Conservation (phyloP, 2,797 vertebrate genomes). For the Danionella dracula region DNA sequence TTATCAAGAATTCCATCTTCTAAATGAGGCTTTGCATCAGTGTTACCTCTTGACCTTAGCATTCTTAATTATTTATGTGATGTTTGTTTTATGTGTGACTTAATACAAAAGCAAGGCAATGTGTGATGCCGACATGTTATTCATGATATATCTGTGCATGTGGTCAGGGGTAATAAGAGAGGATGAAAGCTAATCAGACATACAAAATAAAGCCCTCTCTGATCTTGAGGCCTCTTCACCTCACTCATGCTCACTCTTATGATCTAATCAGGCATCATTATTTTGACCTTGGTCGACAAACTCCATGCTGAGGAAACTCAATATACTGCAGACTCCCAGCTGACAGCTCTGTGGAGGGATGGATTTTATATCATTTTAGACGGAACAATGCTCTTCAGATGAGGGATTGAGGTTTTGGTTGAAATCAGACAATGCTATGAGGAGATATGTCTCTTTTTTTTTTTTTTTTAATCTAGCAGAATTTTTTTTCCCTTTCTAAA, state of each 20-base stretch:
- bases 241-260: neutral
- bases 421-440: neutral
- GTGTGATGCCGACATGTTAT: neutral
- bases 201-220: conserved; percentile 6
- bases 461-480: neutral
- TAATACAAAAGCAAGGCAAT: neutral
- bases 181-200: conserved; percentile 12
- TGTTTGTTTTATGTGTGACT: neutral
- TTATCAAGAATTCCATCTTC: neutral
- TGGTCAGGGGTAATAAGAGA: neutral
- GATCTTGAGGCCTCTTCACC: conserved; percentile 13
- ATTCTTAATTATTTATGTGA: neutral
- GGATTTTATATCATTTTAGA: conserved; percentile 30
- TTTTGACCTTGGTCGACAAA: conserved; percentile 23
- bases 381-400: neutral
- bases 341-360: conserved; percentile 1
- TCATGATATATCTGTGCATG: neutral
- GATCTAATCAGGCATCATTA: conserved; percentile 32
- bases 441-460: neutral
- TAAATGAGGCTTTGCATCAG: neutral
- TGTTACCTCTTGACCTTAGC: neutral
- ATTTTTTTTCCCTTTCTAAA: neutral
- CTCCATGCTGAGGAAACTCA: conserved; percentile 24
- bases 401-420: conserved; percentile 3
- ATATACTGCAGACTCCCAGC: conserved; percentile 18